Conservation (phyloP, 2,113 vertebrate genomes). For the Pygoscelis antarcticus region DNA sequence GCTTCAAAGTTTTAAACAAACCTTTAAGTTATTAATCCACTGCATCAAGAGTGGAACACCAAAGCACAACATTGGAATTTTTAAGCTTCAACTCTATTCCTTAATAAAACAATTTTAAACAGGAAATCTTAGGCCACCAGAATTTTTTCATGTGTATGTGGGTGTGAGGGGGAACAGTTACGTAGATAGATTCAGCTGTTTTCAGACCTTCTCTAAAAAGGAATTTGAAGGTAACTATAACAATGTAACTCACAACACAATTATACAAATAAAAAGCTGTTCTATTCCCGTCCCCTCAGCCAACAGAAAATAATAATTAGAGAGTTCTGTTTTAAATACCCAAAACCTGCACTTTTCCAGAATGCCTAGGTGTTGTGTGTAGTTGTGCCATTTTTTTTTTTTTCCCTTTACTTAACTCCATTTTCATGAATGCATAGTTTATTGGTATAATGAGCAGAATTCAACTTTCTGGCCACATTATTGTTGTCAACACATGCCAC, state of each 20-base stretch:
- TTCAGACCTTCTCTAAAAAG: not conserved
- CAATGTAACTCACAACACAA: not conserved
- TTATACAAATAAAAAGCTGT: not conserved
- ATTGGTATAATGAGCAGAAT: not conserved
- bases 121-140: not conserved
- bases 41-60: not conserved
- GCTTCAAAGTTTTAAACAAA: not conserved
- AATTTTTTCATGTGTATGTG: not conserved
- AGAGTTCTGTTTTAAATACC: not conserved
- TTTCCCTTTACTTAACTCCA: not conserved
- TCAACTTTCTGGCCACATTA: not conserved
- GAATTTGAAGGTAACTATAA: not conserved
- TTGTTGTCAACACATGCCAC: not conserved
- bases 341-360: not conserved
- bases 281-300: not conserved
- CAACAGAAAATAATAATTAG: not conserved
- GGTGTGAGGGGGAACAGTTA: not conserved
- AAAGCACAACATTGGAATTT: not conserved
- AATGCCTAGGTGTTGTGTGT: too few relatives aligned
- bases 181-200: not conserved
- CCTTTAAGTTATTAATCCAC: not conserved
- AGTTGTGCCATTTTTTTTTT: not conserved
- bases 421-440: not conserved
- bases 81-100: not conserved
- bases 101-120: not conserved